Evolutionary conservation across 2,797 vertebrate genomes (phyloP), one percentile per base, ranked within the genome.

Genomic region (Arrhamphus sclerolepis): DNA sequence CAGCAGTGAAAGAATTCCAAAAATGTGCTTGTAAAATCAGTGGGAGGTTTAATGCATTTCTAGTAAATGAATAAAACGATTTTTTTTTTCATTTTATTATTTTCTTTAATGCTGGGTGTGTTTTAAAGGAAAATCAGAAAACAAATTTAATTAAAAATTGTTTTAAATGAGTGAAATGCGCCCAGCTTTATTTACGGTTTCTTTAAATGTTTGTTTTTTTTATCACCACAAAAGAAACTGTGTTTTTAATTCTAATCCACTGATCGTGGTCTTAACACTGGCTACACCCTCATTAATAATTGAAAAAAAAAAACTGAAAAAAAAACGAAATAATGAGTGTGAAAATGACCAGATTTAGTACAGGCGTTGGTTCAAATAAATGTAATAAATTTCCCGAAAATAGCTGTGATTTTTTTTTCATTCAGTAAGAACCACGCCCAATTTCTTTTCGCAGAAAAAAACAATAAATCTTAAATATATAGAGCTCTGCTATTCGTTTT

Each of bases 401-500:
- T 71, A 67, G 28, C 41, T 26, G 53, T 5, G 61, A 56, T 51
- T 48, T 19, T 39, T 38, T 38, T 43, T 13, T 24, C 19, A 75
- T 80, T 70, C 56, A 29, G 50, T 66, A 53, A 66, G 52, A 80
- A 73, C 86, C 83, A 87, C 83, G 82, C 84, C 89, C 85, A 80
- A 81, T 81, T 68, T 62, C 41, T 77, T 87, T 78, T 68, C 46
- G 17, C 3, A 50, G 18, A 41, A 21, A 69, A 47, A 62, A 52
- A 29, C 46, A 77, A 81, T 65, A 80, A 49, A 81, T 79, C 46
- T 74, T 72, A 68, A 77, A 69, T 48, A 54, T 56, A 69, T 53
- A 14, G 57, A 75, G 82, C 78, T 75, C 78, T 85, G 78, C 80
- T 72, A 85, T 89, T 92, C 80, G 85, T 67, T 84, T 90, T 67